These are phyloP conservation scores for Acanthoscelides obtectus DNA, from an alignment of 2,888 invertebrate species.

Conservation along the genomic window DNA sequence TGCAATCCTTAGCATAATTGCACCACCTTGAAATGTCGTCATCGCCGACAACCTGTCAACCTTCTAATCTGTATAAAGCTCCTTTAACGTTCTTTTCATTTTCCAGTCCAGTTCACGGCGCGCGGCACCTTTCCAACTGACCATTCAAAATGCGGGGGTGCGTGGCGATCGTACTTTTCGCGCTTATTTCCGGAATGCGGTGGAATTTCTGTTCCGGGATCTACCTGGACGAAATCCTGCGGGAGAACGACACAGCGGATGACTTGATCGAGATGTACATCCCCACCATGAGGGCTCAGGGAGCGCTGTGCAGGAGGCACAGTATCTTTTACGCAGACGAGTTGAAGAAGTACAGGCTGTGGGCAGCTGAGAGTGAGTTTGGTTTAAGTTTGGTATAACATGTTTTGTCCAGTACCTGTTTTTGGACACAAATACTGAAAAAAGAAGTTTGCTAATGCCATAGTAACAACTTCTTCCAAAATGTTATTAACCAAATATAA, in stretches of 20 bases:
- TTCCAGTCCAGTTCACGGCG: not conserved
- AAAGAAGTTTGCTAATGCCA: too few relatives aligned
- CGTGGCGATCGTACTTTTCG: not conserved
- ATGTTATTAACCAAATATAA: too few relatives aligned
- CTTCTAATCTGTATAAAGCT: not conserved
- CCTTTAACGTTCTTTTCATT: not conserved
- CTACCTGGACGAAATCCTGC: constrained; percentile 10
- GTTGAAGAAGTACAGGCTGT: constrained; percentile 24
- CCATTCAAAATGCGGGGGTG: not conserved
- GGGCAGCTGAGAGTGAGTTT: constrained; percentile 31
- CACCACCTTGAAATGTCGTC: not conserved
- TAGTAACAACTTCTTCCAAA: too few relatives aligned
- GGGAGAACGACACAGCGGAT: constrained; percentile 3
- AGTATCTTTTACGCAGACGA: constrained; percentile 25
- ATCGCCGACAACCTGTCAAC: not conserved
- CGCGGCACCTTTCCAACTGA: not conserved
- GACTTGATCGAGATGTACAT: constrained; percentile 15
- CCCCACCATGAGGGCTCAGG: constrained; percentile 19
- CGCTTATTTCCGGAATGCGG: not conserved
- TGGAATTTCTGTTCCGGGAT: not conserved
- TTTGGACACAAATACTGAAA: too few relatives aligned
- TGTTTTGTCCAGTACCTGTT: too few relatives aligned
- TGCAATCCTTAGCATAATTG: not conserved
- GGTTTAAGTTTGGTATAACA: not conserved
- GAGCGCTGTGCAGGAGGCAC: constrained; percentile 24